A percentile compares a stretch with the other conserved stretches of the same genome.
Conservation (phyloP, 2,113 vertebrate species). For the Irena cyanogastra region DNA sequence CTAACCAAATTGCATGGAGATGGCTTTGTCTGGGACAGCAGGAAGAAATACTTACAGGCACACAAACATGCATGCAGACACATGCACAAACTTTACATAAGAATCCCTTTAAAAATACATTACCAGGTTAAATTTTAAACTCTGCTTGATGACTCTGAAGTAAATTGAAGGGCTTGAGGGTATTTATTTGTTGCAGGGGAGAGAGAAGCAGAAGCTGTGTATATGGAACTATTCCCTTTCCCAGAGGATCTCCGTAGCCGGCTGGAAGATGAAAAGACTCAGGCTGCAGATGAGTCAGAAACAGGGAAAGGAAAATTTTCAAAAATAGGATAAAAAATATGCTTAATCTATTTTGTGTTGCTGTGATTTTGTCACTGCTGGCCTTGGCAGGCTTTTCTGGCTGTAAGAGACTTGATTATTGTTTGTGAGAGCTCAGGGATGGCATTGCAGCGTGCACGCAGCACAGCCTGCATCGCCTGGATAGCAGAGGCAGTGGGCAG, state of each 20-base stretch:
- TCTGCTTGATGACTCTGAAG: not conserved
- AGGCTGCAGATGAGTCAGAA: not conserved
- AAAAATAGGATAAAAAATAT: not conserved
- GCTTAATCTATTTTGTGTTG: not conserved
- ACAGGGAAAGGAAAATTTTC: not conserved
- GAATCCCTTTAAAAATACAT: not conserved
- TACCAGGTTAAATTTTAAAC: not conserved
- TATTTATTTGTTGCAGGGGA: conserved; percentile 7
- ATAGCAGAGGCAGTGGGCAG: not conserved
- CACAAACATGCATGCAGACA: not conserved
- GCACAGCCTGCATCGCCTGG: not conserved
- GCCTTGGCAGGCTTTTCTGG: not conserved
- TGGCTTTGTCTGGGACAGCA: not conserved
- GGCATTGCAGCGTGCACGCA: not conserved
- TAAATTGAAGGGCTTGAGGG: not conserved
- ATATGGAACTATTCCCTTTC: not conserved
- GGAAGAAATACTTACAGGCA: not conserved
- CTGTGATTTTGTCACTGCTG: not conserved
- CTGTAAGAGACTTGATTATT: not conserved
- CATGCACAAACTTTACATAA: not conserved
- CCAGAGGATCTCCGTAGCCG: not conserved
- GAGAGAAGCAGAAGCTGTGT: not conserved
- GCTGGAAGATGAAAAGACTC: conserved; percentile 22
- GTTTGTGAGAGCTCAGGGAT: not conserved
- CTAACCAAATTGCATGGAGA: not conserved